Conservation (phyloP, 2,113 vertebrate species). For the Dinomys branickii region DNA sequence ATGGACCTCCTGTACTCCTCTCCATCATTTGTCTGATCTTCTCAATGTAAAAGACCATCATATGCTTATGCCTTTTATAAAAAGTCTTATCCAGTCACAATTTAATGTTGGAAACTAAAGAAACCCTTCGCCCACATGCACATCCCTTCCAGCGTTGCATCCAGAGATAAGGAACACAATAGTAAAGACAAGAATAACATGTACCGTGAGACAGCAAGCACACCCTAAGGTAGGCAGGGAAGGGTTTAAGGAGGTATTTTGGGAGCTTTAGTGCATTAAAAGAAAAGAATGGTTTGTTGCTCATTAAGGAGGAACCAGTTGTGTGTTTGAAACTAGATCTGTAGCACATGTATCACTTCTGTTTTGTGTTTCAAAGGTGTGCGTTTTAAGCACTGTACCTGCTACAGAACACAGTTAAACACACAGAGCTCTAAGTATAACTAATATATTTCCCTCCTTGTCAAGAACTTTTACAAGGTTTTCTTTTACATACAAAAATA, state of each 20-base stretch:
- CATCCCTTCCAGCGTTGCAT: background rate
- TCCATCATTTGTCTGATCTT: background rate
- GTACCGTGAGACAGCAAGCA: background rate
- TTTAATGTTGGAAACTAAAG: background rate
- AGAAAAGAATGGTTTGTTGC: background rate
- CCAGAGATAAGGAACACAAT: background rate
- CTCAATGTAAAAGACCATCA: background rate
- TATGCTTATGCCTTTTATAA: background rate
- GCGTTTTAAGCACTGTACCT: background rate
- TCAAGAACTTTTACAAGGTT: background rate
- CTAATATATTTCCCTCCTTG: background rate
- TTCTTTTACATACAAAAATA: background rate
- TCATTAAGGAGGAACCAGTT: background rate
- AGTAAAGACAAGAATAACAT: background rate
- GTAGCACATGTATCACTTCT: background rate
- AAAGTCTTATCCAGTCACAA: background rate
- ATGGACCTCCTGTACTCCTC: no score
- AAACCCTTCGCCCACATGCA: background rate
- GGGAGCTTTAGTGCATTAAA: background rate
- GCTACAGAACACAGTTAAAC: background rate
- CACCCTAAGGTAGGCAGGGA: background rate
- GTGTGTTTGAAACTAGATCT: constrained; percentile 3
- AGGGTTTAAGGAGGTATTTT: background rate
- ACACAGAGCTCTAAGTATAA: background rate
- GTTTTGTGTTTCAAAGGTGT: background rate